Evolutionary conservation across 2,113 vertebrate species (phyloP).

Genomic region (Scortum barcoo): DNA sequence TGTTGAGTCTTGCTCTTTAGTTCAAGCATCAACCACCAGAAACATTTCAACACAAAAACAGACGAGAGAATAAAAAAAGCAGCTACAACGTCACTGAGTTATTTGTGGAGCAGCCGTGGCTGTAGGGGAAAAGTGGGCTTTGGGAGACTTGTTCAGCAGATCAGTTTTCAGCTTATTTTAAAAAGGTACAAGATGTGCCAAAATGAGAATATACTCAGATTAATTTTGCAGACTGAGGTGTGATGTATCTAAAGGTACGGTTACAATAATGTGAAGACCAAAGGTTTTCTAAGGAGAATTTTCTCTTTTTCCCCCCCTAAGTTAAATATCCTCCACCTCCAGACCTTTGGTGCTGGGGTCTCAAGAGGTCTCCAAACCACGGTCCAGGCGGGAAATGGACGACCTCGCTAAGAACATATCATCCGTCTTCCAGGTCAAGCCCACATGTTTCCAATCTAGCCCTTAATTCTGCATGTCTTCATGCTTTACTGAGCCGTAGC

Average conservation of each 20-base stretch:
- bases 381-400: slow-evolving; percentile 51
- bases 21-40: neutral
- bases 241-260: neutral
- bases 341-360: slow-evolving; percentile 24
- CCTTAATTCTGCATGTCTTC: slow-evolving; percentile 66
- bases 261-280: neutral
- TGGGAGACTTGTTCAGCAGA: neutral
- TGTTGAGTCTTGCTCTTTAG: neutral
- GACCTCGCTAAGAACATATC: slow-evolving; percentile 54
- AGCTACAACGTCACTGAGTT: neutral
- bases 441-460: slow-evolving; percentile 81
- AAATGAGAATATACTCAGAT: neutral
- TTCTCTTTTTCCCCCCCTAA: slow-evolving; percentile 9
- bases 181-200: neutral
- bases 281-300: neutral
- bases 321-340: slow-evolving; percentile 19
- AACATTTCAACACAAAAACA: neutral
- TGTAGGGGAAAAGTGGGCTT: neutral
- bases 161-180: neutral
- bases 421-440: slow-evolving; percentile 69
- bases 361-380: slow-evolving; percentile 33
- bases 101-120: neutral
- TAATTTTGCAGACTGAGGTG: neutral
- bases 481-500: slow-evolving; percentile 66
- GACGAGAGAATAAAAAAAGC: neutral